Evolutionary conservation across 2,888 invertebrate genomes (phyloP), one percentile per base, ranked within the genome.

Genomic region (Acronicta psi): DNA sequence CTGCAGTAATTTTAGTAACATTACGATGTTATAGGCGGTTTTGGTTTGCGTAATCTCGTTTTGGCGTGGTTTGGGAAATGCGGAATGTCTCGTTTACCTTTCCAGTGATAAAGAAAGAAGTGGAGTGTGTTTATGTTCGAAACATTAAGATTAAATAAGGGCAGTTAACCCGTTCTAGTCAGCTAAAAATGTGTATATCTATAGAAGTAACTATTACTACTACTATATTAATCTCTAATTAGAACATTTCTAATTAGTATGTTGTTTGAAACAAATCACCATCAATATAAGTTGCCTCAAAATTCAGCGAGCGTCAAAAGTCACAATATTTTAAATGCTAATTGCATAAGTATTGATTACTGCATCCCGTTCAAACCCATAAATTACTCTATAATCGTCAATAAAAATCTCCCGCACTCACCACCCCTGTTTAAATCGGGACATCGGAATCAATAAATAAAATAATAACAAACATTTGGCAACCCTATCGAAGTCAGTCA

Each of bases 401-500:
- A 61, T 65, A 74, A 74, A 65, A 69, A 66, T 42, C 53, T 50
- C 68, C 59, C 47, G 59, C 37, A 47, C 23, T 62, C 50, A 31
- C 45, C 63, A 69, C 72, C 76, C 77, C 51, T 61, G 54, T 53
- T 62, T 47, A 47, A 47, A 59, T 57, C 59, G 34, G 18, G 31
- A 54, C 52, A 77, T 70, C 53, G 18, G 41, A 64, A 64, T 63
- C 71, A 78, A 88, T 86, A 87, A 86, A 89, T 84, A 85, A 82
- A 82, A 85, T 81, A 79, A 82, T 79, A 83, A 81, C 82, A 84
- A 86, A 86, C 85, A 87, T 87, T 84, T 80, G 77, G 83, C 88
- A 89, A 86, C 88, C 90, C 90, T 85, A 86, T 82, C 83, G 73
- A 69, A 79, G 74, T 72, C 80, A 84, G 89, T 86, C 92, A 92